A percentile compares a stretch with the other conserved stretches of the same genome.
Evolutionary conservation across 2,888 invertebrate genomes (phyloP).

Genomic region (Cephus sareptanus): DNA sequence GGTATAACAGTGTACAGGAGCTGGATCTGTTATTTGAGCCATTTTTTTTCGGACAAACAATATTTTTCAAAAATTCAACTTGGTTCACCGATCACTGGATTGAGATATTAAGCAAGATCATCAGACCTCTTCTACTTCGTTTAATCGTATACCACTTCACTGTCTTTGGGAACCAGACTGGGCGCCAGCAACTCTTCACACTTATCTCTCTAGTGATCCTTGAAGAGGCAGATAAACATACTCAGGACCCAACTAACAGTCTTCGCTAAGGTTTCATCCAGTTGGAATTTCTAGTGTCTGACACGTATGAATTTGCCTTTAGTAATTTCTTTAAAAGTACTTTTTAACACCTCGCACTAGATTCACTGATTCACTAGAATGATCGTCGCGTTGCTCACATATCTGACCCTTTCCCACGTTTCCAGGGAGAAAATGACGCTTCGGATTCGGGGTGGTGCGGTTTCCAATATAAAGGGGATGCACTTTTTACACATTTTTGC

Average conservation of each 20-base stretch:
- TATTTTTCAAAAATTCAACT: background rate
- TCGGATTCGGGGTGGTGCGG: slow-evolving; percentile 24
- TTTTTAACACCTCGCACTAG: background rate
- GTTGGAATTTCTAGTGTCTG: background rate
- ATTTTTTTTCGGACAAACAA: background rate
- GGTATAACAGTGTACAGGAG: slow-evolving; percentile 73
- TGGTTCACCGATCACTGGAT: background rate
- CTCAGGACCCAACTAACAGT: background rate
- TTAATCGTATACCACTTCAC: background rate
- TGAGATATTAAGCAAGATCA: background rate
- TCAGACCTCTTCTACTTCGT: background rate
- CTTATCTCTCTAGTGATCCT: background rate
- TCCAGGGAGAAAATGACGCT: slow-evolving; percentile 50
- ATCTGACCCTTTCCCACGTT: slow-evolving; percentile 44
- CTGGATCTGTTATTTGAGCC: slow-evolving; percentile 36
- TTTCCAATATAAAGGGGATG: background rate
- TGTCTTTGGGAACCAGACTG: background rate
- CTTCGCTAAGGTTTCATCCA: background rate
- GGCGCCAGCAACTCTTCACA: background rate
- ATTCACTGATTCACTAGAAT: slow-evolving; percentile 40
- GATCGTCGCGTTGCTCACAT: slow-evolving; percentile 48
- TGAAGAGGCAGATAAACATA: background rate
- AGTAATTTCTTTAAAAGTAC: background rate
- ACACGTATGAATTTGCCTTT: background rate
- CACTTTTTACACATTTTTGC: slow-evolving; percentile 29